Evolutionary conservation across 2,888 invertebrate genomes (phyloP), one percentile per base, ranked within the genome.

Genomic region (Hydrotaea cyrtoneurina): DNA sequence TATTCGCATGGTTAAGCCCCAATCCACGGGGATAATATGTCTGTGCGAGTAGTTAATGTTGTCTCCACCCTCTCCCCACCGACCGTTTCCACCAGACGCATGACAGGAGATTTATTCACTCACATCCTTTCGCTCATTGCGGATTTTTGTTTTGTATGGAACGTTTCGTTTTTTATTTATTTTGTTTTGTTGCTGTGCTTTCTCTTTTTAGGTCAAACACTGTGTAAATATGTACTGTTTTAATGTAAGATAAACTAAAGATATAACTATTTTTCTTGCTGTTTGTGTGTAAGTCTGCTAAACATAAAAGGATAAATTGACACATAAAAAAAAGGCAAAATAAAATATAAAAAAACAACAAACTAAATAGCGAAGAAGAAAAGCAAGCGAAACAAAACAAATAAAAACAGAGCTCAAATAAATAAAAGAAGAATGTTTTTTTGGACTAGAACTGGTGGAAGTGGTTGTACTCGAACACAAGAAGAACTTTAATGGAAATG

Each of bases 181-280:
- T 21, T 21, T 55, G 13, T 21, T 5, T 21, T 55, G 11, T 5
- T 57, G n/a, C 2, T 73, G n/a, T n/a, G 57, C 53, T 21, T 17
- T 21, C 69, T 2, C 66, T 80, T 81, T 85, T 85, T 85, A 66
- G 84, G 84, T 81, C 84, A 85, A 85, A 78, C 39, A 64, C 78
- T 79, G 31, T 75, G 76, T 76, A 85, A 85, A 85, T 85, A 59
- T 77, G 15, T 78, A 59, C 73, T 76, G 50, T 53, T 82, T 75
- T 77, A 76, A 73, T 83, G 78, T 84, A 88, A 87, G 86, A 86
- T 78, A 85, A 82, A 86, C 78, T 82, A 87, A 87, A 88, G 85
- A 82, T 86, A 85, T 84, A 85, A 86, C 57, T 75, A 73, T 55
- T 86, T 86, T 69, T 66, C 23, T 50, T 31, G 31, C 26, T 62